Evolutionary conservation across 2,113 vertebrate genomes (phyloP).

Genomic region (Ranitomeya variabilis): DNA sequence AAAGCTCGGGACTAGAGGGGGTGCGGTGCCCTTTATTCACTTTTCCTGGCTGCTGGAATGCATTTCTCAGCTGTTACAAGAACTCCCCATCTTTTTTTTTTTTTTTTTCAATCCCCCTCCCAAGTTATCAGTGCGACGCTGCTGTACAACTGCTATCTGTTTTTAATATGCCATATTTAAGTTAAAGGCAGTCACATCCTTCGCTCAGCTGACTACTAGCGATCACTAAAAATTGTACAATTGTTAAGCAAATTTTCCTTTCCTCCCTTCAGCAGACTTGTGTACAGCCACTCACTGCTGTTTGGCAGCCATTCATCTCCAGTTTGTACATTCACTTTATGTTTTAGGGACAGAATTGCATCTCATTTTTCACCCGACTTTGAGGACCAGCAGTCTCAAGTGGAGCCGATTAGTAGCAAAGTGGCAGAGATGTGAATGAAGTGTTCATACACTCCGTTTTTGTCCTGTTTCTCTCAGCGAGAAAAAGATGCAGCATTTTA

Average conservation of each 20-base stretch:
- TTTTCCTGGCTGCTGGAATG: constrained; percentile 53
- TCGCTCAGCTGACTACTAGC: too few species aligned
- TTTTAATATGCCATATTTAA: background rate
- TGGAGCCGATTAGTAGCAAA: too few species aligned
- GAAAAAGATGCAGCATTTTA: too few species aligned
- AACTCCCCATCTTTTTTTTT: background rate
- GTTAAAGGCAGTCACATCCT: background rate
- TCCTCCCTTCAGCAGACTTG: too few species aligned
- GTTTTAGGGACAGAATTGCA: background rate
- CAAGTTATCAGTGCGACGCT: background rate
- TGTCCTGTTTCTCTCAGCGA: too few species aligned
- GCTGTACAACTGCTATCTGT: background rate
- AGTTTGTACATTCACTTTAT: background rate
- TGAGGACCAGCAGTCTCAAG: too few species aligned
- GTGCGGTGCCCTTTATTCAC: constrained; percentile 54
- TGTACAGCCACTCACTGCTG: background rate
- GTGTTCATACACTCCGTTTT: too few species aligned
- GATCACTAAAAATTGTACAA: too few species aligned
- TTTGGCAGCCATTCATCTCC: background rate
- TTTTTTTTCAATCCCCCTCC: background rate
- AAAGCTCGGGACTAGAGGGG: constrained; percentile 49
- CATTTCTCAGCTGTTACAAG: constrained; percentile 43
- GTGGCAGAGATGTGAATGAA: too few species aligned
- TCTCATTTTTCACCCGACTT: too few species aligned
- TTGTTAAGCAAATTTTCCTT: too few species aligned